Evolutionary conservation across 2,888 invertebrate species (phyloP), one percentile per base, ranked within the genome.

Genomic region (Drosophila sordidula): DNA sequence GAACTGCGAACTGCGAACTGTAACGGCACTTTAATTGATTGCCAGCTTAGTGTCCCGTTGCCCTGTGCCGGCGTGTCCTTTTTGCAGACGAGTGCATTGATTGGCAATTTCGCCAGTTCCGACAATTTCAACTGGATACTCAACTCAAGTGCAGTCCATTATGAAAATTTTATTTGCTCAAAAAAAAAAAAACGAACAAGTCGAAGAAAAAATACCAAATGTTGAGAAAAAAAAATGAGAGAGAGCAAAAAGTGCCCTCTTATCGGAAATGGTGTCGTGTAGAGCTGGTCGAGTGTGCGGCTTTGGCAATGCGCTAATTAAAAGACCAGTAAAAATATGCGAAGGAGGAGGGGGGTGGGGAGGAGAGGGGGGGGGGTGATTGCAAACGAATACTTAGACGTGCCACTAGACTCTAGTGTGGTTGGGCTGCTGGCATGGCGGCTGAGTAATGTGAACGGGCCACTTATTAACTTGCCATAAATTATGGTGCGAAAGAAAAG

Each of bases 301-400:
- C 50, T 63, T 66, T 72, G 75, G 75, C 73, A 72, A 69, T 83
- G 83, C 71, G 80, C 83, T 81, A 83, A 81, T 81, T 81, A 81
- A 81, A 81, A 80, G 80, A 59, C 68, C 70, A 58, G 56, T 25
- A 18, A 34, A 50, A 62, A 47, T 56, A 12, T 29, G 8, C 8
- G 5, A 14, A 9, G n/a, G n/a, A n/a, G 6, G 6, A 0, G 6
- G 6, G 26, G 1, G 26, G 26, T 6, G 26, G 26, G 1, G 26
- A 1, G 26, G 6, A 6, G 18, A 2, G 18, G 6, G 8, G 8
- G 26, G 8, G 29, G 29, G 29, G 8, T 1, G 29, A 29, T 8
- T 8, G 29, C 29, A 3, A 8, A 8, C 8, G 29, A 29, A 29
- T 29, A 8, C 29, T 29, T 8, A 29, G 29, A 8, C 29, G 8